A percentile compares a stretch with the other conserved stretches of the same genome.
phyloP scores from a whole-genome alignment of 2,888 invertebrate species.

The Hydrotaea diabolus region DNA sequence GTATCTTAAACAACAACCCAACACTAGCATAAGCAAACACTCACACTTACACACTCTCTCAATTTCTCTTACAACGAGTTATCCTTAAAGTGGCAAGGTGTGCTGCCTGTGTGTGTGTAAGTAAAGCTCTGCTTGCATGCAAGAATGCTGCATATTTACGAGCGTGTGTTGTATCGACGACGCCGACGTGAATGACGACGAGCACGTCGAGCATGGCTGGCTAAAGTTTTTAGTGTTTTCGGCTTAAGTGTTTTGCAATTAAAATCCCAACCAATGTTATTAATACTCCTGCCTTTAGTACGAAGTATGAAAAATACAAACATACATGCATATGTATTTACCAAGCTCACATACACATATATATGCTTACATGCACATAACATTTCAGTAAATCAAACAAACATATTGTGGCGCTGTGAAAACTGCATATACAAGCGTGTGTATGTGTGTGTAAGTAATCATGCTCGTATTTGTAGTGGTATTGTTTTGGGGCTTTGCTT shows the following conservation, averaged over 20 bases:
- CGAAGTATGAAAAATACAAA: background rate
- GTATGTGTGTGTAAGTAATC: conserved; percentile 12
- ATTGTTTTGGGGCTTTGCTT: conserved; percentile 48
- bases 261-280: conserved; percentile 53
- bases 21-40: background rate
- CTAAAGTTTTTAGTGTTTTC: conserved; percentile 36
- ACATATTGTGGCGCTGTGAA: conserved; percentile 14
- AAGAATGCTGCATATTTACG: background rate
- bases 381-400: conserved; percentile 38
- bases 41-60: background rate
- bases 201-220: background rate
- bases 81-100: too few relatives aligned
- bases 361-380: background rate
- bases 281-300: background rate
- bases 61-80: background rate
- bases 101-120: background rate
- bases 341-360: background rate
- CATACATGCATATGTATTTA: background rate
- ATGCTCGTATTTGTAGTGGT: conserved; percentile 24
- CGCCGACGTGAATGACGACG: background rate
- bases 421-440: background rate
- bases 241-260: conserved; percentile 56
- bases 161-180: too few relatives aligned
- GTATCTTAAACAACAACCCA: conserved; percentile 47
- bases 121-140: background rate